phyloP scores from a whole-genome alignment of 2,797 vertebrate genomes.

The Halcyon chelicuti region DNA sequence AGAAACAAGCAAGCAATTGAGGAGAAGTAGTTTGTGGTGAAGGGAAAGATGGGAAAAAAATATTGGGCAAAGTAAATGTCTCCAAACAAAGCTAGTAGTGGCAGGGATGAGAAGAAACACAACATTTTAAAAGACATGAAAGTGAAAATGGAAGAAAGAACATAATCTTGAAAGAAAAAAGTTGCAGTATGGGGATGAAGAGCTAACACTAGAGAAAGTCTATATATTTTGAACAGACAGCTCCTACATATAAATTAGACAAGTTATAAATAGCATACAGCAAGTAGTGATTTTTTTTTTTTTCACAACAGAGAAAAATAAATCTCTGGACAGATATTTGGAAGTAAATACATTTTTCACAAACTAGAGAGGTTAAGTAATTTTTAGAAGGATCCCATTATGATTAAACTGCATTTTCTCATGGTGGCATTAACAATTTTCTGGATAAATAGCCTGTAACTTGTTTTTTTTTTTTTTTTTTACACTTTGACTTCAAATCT shows the following conservation, averaged over 20 bases:
- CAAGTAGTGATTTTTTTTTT: background rate
- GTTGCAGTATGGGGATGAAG: background rate
- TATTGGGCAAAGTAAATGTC: background rate
- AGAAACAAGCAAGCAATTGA: background rate
- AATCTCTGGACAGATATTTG: background rate
- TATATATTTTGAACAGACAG: background rate
- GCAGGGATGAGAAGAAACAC: background rate
- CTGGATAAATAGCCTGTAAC: background rate
- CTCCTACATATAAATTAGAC: background rate
- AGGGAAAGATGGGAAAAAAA: background rate
- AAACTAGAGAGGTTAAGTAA: background rate
- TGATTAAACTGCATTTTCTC: background rate
- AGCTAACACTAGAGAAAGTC: background rate
- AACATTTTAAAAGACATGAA: background rate
- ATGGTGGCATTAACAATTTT: background rate
- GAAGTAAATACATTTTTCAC: background rate
- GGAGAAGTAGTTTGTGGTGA: background rate
- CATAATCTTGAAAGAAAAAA: background rate
- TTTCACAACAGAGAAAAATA: background rate
- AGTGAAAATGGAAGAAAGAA: background rate
- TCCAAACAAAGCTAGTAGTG: background rate
- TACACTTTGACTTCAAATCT: background rate
- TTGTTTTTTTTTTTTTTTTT: background rate
- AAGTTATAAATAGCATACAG: background rate
- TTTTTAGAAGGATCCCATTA: background rate